phyloP scores from a whole-genome alignment of 2,113 vertebrate species.

The Paradoxurus hermaphroditus region DNA sequence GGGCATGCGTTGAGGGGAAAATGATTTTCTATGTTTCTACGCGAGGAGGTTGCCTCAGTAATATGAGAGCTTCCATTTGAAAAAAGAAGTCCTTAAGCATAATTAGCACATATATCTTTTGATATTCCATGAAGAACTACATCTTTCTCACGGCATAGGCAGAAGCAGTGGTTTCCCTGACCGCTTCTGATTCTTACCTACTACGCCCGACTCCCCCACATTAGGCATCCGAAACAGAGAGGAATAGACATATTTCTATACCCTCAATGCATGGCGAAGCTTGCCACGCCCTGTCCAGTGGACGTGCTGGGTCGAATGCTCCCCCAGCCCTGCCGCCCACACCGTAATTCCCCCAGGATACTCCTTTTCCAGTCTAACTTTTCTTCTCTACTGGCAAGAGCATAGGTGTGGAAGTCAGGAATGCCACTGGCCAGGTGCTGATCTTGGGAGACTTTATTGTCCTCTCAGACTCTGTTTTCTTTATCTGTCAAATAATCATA shows the following conservation, averaged over 20 bases:
- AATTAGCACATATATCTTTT: not conserved
- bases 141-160: not conserved
- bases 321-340: not conserved
- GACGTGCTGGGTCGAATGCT: rapidly evolving
- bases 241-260: not conserved
- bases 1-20: not conserved
- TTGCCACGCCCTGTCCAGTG: not conserved
- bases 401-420: not conserved
- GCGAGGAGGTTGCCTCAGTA: not conserved
- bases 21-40: not conserved
- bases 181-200: not conserved
- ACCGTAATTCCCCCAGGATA: not conserved
- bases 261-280: not conserved
- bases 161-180: not conserved
- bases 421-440: not conserved
- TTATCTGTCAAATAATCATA: not conserved
- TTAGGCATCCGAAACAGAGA: not conserved
- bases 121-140: not conserved
- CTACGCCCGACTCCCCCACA: not conserved
- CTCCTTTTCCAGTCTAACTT: not conserved
- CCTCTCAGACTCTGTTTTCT: not conserved
- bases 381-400: not conserved
- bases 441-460: not conserved
- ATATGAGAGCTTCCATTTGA: not conserved
- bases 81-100: not conserved